Conservation (phyloP, 2,797 vertebrate species). For the Malacoctenus gilli region DNA sequence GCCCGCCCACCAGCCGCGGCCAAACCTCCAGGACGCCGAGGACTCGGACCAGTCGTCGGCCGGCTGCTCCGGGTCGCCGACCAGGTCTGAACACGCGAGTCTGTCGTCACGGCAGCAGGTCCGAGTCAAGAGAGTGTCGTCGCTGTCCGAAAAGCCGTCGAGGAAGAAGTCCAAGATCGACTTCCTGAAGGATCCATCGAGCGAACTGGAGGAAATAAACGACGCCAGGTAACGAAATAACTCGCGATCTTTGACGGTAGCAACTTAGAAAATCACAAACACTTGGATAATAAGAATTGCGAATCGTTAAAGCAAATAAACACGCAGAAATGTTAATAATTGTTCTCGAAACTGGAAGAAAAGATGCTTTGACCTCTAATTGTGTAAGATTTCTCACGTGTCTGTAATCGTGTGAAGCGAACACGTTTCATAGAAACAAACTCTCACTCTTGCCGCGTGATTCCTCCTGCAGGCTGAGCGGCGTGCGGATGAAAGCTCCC, state of each 20-base stretch:
- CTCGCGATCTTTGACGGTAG: too few relatives aligned
- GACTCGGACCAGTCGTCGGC: conserved; percentile 22
- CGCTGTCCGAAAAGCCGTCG: conserved; percentile 71
- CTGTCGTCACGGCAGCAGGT: conserved; percentile 67
- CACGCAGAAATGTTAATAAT: too few relatives aligned
- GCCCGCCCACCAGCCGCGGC: background rate
- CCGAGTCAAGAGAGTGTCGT: conserved; percentile 82
- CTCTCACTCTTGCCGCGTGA: too few relatives aligned
- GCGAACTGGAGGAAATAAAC: conserved; percentile 57
- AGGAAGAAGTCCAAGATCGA: conserved; percentile 81
- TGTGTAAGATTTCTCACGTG: too few relatives aligned
- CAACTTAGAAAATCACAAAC: too few relatives aligned
- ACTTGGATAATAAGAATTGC: too few relatives aligned
- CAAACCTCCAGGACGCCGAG: conserved; percentile 26
- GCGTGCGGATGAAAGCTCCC: conserved; percentile 86
- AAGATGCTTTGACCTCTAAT: too few relatives aligned
- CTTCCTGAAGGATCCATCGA: conserved; percentile 56
- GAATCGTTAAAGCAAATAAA: too few relatives aligned
- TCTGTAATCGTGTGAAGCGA: too few relatives aligned
- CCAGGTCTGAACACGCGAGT: background rate
- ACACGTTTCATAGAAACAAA: too few relatives aligned
- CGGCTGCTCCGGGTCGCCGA: conserved; percentile 15
- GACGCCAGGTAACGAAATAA: conserved; percentile 60
- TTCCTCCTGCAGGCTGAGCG: conserved; percentile 69
- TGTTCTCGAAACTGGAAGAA: too few relatives aligned